phyloP scores from a whole-genome alignment of 2,888 invertebrate genomes.

The Rhimphoctona megacephalus region DNA sequence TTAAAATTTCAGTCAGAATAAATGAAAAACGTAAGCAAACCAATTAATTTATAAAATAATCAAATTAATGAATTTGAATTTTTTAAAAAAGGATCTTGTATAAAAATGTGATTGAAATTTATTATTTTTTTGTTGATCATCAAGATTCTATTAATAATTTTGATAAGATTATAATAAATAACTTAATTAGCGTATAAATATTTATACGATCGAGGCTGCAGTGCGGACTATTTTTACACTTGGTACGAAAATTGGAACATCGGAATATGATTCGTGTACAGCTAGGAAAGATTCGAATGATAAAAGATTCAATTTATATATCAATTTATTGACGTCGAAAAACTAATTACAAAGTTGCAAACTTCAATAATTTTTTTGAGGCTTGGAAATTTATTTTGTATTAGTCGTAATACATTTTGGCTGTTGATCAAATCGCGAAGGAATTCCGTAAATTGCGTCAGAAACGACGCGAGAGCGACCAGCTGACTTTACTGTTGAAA shows the following conservation, averaged over 20 bases:
- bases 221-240: conserved; percentile 8
- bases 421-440: conserved; percentile 72
- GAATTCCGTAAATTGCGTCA: conserved; percentile 76
- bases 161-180: conserved; percentile 3
- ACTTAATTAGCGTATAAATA: neutral
- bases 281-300: neutral
- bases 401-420: conserved; percentile 76
- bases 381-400: neutral
- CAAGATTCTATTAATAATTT: neutral
- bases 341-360: neutral
- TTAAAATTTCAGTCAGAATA: neutral
- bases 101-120: neutral
- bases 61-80: neutral
- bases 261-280: neutral
- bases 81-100: neutral
- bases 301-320: neutral
- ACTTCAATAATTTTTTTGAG: neutral
- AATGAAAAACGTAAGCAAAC: neutral
- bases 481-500: conserved; percentile 50
- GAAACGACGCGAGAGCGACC: conserved; percentile 66
- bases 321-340: neutral
- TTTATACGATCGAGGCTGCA: conserved; percentile 8
- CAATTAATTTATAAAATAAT: neutral
- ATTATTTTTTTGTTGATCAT: neutral
- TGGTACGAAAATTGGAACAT: conserved; percentile 1